Percentiles rank a stretch among this genome's conserved stretches.
Evolutionary conservation across 1,140 invertebrate species (phyloP).

Genomic region (Drosophila bocki): DNA sequence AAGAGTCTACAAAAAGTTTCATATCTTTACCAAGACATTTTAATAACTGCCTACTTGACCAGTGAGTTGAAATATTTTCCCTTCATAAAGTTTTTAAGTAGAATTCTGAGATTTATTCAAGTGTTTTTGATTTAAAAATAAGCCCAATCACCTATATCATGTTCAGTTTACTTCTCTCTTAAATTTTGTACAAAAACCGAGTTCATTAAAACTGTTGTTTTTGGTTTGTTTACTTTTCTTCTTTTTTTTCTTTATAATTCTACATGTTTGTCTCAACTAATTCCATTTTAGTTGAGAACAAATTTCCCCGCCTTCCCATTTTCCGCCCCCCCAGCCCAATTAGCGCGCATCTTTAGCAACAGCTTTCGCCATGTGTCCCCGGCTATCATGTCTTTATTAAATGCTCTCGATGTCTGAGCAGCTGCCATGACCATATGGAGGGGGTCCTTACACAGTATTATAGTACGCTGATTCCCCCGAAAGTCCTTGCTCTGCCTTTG

Average conservation of each 20-base stretch:
- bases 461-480: not conserved
- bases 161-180: not conserved
- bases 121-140: not conserved
- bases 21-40: too few species aligned
- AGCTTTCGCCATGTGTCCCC: conserved; percentile 39
- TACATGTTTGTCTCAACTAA: conserved; percentile 5
- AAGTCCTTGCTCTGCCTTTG: conserved; percentile 18
- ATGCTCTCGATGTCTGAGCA: conserved; percentile 56
- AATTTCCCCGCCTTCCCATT: not conserved
- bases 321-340: conserved; percentile 36
- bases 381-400: conserved; percentile 55
- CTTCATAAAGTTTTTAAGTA: too few species aligned
- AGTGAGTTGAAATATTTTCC: too few species aligned
- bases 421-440: conserved; percentile 42
- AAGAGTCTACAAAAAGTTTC: too few species aligned
- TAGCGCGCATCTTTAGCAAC: conserved; percentile 53
- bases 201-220: conserved; percentile 6
- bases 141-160: not conserved
- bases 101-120: not conserved
- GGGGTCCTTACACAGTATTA: conserved; percentile 1
- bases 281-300: conserved; percentile 25
- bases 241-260: conserved; percentile 1
- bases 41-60: not conserved
- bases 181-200: not conserved
- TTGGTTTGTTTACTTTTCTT: not conserved